Conservation (phyloP, 92 coral and sea anemone species). For the Zoanthus sociatus region DNA sequence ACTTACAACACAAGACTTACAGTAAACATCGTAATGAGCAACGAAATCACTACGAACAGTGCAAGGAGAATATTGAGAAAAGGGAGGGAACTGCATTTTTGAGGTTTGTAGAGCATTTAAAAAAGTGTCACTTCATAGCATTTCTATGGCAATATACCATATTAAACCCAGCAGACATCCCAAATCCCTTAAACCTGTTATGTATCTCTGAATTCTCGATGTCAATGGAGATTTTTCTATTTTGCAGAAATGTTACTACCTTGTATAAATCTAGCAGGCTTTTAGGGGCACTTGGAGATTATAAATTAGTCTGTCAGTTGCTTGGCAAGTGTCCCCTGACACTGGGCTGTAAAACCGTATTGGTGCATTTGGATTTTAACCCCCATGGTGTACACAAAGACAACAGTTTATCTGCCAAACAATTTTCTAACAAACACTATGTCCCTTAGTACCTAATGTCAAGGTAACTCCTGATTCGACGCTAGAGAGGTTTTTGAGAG, state of each 20-base stretch:
- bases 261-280: background rate
- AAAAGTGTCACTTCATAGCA: background rate
- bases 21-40: background rate
- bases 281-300: background rate
- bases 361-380: background rate
- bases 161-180: background rate
- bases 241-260: background rate
- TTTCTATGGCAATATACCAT: background rate
- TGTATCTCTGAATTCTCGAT: background rate
- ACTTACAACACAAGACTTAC: background rate
- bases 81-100: conserved; percentile 1
- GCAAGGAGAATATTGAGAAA: background rate
- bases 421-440: background rate
- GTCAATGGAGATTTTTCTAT: background rate
- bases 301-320: background rate
- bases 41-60: background rate
- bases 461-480: conserved; percentile 5
- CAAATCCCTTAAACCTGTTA: background rate
- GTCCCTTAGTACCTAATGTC: background rate
- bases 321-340: background rate
- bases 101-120: background rate
- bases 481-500: background rate
- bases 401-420: background rate
- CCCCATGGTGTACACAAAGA: background rate
- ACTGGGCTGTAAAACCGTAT: background rate